A percentile compares a stretch with the other conserved stretches of the same genome.
These are phyloP conservation scores for Muscina levida DNA, from an alignment of 2,888 invertebrate species.

Conservation along the genomic window DNA sequence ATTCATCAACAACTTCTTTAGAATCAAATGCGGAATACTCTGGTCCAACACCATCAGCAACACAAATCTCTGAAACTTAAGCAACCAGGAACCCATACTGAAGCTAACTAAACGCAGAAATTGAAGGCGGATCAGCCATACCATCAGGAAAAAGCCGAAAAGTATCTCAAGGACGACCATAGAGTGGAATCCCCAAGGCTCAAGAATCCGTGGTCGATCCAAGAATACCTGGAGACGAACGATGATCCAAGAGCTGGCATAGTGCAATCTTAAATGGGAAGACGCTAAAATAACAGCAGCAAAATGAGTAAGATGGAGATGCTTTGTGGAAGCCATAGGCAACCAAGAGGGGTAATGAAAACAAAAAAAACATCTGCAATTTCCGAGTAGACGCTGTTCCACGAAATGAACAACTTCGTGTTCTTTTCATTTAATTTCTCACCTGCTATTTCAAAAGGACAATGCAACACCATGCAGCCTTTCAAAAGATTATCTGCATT, in stretches of 20 bases:
- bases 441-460: too few species aligned
- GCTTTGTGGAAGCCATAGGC: background rate
- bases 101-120: background rate
- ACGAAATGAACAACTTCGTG: too few species aligned
- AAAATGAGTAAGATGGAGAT: background rate
- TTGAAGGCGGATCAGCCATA: background rate
- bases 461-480: too few species aligned
- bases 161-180: background rate
- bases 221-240: background rate
- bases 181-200: background rate
- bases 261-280: background rate
- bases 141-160: background rate
- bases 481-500: too few species aligned
- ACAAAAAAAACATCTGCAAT: background rate
- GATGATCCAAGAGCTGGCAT: background rate
- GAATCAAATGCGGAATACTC: background rate
- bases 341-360: background rate
- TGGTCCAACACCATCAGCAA: background rate
- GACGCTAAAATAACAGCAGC: background rate
- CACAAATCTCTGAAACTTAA: background rate
- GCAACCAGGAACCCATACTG: background rate
- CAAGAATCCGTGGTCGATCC: background rate
- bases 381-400: too few species aligned
- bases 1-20: background rate
- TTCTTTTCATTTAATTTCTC: too few species aligned